Base-by-base conservation (phyloP, 2,888 invertebrate species). In the Timandra comae region DNA sequence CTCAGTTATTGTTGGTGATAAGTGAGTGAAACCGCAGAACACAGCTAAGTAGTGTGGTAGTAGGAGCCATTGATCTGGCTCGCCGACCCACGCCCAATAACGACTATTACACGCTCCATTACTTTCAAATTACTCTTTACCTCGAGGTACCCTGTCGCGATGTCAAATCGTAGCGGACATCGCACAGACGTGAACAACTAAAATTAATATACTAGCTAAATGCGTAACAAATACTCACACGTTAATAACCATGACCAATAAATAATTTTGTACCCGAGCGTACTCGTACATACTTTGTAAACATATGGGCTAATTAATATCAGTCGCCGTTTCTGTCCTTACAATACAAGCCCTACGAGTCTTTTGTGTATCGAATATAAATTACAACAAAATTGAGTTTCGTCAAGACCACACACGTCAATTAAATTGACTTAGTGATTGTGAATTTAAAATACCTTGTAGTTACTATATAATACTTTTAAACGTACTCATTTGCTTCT, bases 71-170 rank as follows among this genome's bases (percentile, higher is more conserved):
- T 43, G 55, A 43, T 52, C 53, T 61, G 46, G 50, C 43, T 55
- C 54, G 54, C 44, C 59, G 36, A 49, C 70, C 76, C 72, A 77
- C 77, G 62, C 73, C 77, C 74, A 63, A 57, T 63, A 56, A 65
- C 56, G 46, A 56, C 59, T 64, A 72, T 78, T 78, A 69, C 67
- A 77, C 70, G 79, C 69, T 69, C 65, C 63, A 77, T 79, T 79
- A 69, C 73, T 62, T 68, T 60, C 66, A 67, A 75, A 77, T 76
- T 71, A 66, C 58, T 64, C 59, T 54, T 51, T 55, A 56, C 53
- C 58, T 49, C 49, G 50, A 58, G 42, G 55, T 53, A 52, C 50
- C 52, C 55, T 52, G 63, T 59, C 48, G 47, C 58, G 53, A 53
- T 56, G 50, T 59, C 51, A 54, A 55, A 61, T 38, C 35, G 29